phyloP scores from a whole-genome alignment of 2,888 invertebrate genomes.

The Eilema sororculum region DNA sequence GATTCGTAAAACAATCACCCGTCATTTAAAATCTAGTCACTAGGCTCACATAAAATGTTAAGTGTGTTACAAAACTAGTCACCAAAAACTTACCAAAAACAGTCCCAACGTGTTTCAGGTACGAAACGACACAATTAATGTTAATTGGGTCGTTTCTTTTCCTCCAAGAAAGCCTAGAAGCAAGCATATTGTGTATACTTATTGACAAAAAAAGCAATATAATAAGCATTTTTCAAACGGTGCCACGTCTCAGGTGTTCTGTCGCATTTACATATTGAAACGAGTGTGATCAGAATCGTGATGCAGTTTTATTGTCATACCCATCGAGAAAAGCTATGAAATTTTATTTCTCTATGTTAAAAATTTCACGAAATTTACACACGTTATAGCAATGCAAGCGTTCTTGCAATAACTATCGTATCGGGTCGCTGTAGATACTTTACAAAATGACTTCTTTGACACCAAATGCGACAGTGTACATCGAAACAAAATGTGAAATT shows the following conservation, averaged over 20 bases:
- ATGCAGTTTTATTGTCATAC: constrained; percentile 85
- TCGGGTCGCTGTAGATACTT: constrained; percentile 39
- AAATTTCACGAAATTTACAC: constrained; percentile 61
- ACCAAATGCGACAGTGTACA: constrained; percentile 44
- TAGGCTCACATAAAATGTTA: no score
- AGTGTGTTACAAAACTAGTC: constrained; percentile 22
- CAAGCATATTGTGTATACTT: constrained; percentile 57
- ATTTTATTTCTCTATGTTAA: constrained; percentile 75
- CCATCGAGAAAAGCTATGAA: constrained; percentile 74
- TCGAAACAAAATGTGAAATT: constrained; percentile 51
- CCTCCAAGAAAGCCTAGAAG: constrained; percentile 27
- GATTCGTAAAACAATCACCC: no score
- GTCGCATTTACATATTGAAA: constrained; percentile 81
- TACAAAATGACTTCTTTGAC: constrained; percentile 55
- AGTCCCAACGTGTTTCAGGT: constrained; percentile 32
- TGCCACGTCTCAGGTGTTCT: constrained; percentile 79
- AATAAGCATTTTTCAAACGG: constrained; percentile 79
- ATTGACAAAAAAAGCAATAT: constrained; percentile 78
- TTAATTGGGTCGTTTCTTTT: constrained; percentile 56
- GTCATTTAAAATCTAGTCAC: no score
- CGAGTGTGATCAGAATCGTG: constrained; percentile 84
- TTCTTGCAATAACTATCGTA: constrained; percentile 52
- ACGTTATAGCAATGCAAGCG: constrained; percentile 59
- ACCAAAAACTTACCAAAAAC: constrained; percentile 26
- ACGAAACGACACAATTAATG: constrained; percentile 41